Percentiles rank a stretch among this genome's conserved stretches.
phyloP scores from a whole-genome alignment of 2,888 invertebrate genomes.

The Platycheirus albimanus region DNA sequence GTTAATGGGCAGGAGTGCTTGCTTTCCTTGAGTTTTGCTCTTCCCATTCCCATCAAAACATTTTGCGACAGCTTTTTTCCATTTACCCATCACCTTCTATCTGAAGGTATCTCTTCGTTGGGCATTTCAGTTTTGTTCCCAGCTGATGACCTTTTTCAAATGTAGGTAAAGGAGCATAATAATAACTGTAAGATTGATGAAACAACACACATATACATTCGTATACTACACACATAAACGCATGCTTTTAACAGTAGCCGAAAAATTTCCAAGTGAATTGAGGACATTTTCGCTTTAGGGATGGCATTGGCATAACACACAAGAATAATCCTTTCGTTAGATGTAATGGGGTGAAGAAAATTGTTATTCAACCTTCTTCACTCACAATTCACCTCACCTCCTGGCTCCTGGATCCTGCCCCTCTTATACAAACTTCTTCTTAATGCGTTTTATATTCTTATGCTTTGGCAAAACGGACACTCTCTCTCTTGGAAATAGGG shows the following conservation, averaged over 20 bases:
- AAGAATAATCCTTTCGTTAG: conserved; percentile 72
- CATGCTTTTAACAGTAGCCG: conserved; percentile 67
- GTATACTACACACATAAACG: conserved; percentile 1
- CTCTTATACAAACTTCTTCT: conserved; percentile 10
- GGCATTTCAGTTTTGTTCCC: conserved; percentile 62
- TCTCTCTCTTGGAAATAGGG: conserved; percentile 66
- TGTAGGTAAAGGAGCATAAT: conserved; percentile 40
- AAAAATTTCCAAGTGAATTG: conserved; percentile 56
- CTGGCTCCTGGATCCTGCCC: neutral
- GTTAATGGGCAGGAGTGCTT: conserved; percentile 72
- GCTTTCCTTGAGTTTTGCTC: neutral
- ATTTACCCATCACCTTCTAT: neutral
- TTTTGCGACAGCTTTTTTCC: conserved; percentile 21
- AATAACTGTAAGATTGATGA: conserved; percentile 71
- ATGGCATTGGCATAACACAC: conserved; percentile 5
- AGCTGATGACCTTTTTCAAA: conserved; percentile 59
- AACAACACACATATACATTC: neutral
- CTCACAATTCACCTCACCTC: conserved; percentile 29
- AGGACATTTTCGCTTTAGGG: conserved; percentile 69
- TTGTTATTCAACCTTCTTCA: conserved; percentile 64
- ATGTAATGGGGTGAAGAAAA: conserved; percentile 73
- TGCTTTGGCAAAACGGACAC: conserved; percentile 65
- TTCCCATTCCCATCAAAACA: conserved; percentile 3
- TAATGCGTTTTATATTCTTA: conserved; percentile 70
- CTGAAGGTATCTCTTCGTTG: neutral